phyloP scores from a whole-genome alignment of 92 coral and sea anemone species.

The Phenganax marumi region DNA sequence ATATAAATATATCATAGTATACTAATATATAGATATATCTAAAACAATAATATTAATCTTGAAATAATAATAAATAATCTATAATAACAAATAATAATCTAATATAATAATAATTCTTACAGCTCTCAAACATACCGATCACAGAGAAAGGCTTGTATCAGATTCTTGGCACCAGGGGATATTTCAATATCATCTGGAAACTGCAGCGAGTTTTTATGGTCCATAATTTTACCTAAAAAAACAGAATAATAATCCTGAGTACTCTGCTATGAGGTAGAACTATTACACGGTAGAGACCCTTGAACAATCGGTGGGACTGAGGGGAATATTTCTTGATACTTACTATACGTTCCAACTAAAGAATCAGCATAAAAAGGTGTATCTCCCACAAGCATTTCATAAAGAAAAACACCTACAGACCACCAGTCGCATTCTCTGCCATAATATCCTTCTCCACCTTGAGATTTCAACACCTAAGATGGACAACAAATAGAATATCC shows the following conservation, averaged over 20 bases:
- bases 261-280: background rate
- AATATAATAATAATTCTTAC: no score
- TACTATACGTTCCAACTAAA: constrained; percentile 90
- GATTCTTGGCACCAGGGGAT: constrained; percentile 80
- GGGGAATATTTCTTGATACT: constrained; percentile 1
- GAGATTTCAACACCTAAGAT: constrained; percentile 81
- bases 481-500: background rate
- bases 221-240: constrained; percentile 88
- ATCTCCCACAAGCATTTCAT: constrained; percentile 96
- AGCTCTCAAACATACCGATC: constrained; percentile 71
- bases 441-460: constrained; percentile 97
- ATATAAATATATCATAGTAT: no score
- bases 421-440: constrained; percentile 99
- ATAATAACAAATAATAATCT: no score
- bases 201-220: constrained; percentile 91
- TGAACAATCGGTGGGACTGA: background rate
- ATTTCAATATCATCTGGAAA: constrained; percentile 98
- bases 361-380: constrained; percentile 98
- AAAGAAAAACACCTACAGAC: constrained; percentile 97
- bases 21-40: no score
- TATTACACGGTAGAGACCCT: background rate
- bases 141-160: constrained; percentile 85
- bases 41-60: no score
- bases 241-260: background rate
- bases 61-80: no score